Percentiles rank a stretch among this genome's conserved stretches.
Evolutionary conservation across 2,888 invertebrate genomes (phyloP).

Genomic region (Amphipoea oculea): DNA sequence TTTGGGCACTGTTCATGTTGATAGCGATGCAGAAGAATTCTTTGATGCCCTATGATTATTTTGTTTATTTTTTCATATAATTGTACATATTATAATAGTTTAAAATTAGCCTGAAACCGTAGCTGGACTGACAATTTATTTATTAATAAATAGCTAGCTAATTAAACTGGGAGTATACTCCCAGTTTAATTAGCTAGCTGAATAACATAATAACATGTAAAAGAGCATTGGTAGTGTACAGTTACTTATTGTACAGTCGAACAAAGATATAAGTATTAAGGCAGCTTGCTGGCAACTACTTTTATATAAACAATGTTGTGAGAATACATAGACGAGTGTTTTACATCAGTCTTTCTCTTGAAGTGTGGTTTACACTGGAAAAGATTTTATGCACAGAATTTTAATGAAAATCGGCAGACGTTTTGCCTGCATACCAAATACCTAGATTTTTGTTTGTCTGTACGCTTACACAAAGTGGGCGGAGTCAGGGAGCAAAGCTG

Average conservation of each 20-base stretch:
- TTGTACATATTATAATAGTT: background rate
- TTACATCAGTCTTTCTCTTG: background rate
- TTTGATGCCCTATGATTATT: too few relatives aligned
- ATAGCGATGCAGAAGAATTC: too few relatives aligned
- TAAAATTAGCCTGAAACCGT: background rate
- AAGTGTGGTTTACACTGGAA: background rate
- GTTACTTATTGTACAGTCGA: background rate
- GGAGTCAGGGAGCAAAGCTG: conserved; percentile 24
- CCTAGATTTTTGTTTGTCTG: background rate
- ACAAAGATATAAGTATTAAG: background rate
- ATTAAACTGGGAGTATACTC: background rate
- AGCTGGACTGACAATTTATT: too few relatives aligned
- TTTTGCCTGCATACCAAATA: too few relatives aligned
- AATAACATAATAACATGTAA: conserved; percentile 17
- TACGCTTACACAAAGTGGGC: conserved; percentile 1
- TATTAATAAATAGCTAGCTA: too few relatives aligned
- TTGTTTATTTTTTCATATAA: too few relatives aligned
- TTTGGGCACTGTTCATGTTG: too few relatives aligned
- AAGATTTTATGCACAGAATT: background rate
- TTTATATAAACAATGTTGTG: background rate
- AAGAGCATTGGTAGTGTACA: conserved; percentile 13
- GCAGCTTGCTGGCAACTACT: background rate
- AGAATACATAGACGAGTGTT: too few relatives aligned
- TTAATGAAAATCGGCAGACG: background rate
- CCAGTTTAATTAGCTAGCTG: conserved; percentile 16